Conservation (phyloP, 2,113 vertebrate species). For the Mustelus asterias region DNA sequence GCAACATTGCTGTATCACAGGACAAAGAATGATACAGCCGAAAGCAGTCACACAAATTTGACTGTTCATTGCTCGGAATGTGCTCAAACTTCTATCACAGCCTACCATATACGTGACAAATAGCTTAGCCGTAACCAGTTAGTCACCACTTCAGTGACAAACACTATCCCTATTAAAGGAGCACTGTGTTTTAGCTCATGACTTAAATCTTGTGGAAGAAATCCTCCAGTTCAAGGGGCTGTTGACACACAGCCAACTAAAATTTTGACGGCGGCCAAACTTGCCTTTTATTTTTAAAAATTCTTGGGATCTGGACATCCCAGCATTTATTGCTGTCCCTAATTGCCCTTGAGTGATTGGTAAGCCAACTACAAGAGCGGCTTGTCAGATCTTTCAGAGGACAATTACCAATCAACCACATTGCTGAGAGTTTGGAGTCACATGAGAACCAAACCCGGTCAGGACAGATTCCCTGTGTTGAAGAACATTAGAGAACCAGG, state of each 20-base stretch:
- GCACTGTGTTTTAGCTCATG: background rate
- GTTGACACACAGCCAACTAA: background rate
- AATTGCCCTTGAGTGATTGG: no score
- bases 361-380: no score
- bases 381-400: no score
- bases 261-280: background rate
- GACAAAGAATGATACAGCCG: background rate
- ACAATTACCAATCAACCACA: no score
- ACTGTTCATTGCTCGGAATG: background rate
- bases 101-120: background rate
- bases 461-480: background rate
- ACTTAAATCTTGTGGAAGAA: background rate
- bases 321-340: background rate
- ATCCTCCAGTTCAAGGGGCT: no score
- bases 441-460: no score
- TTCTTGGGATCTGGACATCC: background rate
- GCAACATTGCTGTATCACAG: background rate
- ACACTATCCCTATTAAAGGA: background rate
- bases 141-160: background rate
- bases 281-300: background rate
- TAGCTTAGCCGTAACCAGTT: background rate
- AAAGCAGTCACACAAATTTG: background rate
- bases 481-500: background rate
- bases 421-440: no score
- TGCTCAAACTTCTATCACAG: background rate